phyloP scores from a whole-genome alignment of 64 coral and sea anemone genomes.

The Pachyseris speciosa region DNA sequence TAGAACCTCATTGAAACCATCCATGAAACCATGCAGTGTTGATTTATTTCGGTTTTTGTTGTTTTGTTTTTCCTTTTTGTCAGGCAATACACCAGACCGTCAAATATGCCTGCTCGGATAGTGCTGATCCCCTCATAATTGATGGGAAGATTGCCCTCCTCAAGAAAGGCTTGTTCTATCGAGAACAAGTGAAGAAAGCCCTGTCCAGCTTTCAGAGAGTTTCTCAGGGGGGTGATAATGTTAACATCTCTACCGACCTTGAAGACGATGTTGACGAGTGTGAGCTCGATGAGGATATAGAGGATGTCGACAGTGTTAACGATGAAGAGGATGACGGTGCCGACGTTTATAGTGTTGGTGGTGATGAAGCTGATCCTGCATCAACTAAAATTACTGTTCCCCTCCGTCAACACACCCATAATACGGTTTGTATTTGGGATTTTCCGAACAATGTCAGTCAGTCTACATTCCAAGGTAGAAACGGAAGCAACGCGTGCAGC shows the following conservation, averaged over 20 bases:
- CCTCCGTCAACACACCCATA: background rate
- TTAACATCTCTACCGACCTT: background rate
- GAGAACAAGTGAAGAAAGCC: background rate
- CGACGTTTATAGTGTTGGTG: no score
- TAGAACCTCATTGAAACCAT: no score
- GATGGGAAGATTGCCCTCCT: no score
- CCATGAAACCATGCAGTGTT: no score
- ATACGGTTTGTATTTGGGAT: background rate
- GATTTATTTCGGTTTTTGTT: no score
- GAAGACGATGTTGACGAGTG: background rate
- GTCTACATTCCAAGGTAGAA: slow-evolving; percentile 9
- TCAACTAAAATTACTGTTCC: background rate
- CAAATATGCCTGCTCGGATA: no score
- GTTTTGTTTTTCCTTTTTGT: no score
- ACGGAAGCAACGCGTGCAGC: slow-evolving; percentile 27
- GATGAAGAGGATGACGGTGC: background rate
- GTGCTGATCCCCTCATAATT: no score
- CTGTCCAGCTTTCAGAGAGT: no score
- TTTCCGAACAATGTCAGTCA: slow-evolving; percentile 25
- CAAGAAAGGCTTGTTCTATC: no score
- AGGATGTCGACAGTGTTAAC: background rate
- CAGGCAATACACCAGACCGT: no score
- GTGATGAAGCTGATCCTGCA: background rate
- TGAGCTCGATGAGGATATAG: background rate
- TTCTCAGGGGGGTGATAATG: no score